Percentiles rank a stretch among this genome's conserved stretches.
These are phyloP conservation scores for Sinotaia quadrata DNA, from an alignment of 2,888 invertebrate genomes.

Conservation along the genomic window DNA sequence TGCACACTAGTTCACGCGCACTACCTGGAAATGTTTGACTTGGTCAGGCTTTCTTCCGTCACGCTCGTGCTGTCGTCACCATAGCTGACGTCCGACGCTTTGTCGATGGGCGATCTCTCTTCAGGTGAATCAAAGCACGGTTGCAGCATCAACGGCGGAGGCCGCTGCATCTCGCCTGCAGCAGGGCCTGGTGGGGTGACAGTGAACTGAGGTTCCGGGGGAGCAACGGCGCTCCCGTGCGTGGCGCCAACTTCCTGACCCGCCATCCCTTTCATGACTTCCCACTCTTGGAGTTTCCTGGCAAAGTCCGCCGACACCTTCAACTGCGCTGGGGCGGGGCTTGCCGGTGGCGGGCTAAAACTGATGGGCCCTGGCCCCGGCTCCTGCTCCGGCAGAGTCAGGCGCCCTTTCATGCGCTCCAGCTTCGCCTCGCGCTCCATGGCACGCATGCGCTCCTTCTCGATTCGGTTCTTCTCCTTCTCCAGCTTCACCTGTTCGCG, in stretches of 20 bases:
- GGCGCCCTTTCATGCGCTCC: slow-evolving; percentile 77
- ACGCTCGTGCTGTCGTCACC: slow-evolving; percentile 49
- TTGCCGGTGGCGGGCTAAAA: slow-evolving; percentile 60
- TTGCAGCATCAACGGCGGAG: slow-evolving; percentile 54
- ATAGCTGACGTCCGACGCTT: slow-evolving; percentile 53
- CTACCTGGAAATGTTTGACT: slow-evolving; percentile 59
- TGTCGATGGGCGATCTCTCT: slow-evolving; percentile 54
- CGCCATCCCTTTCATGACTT: slow-evolving; percentile 69
- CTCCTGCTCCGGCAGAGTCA: slow-evolving; percentile 71
- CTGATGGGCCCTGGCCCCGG: slow-evolving; percentile 2
- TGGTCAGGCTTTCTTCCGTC: slow-evolving; percentile 45
- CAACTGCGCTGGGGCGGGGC: slow-evolving; percentile 40
- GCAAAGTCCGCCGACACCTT: slow-evolving; percentile 90
- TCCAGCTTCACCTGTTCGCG: slow-evolving; percentile 68
- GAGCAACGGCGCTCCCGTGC: background rate
- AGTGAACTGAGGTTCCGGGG: background rate
- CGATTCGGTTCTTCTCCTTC: slow-evolving; percentile 77
- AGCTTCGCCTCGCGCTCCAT: slow-evolving; percentile 79
- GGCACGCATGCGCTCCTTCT: slow-evolving; percentile 78
- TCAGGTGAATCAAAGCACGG: slow-evolving; percentile 60
- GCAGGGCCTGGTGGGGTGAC: slow-evolving; percentile 31
- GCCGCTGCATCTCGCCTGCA: slow-evolving; percentile 38
- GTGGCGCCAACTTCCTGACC: background rate
- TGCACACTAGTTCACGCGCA: background rate
- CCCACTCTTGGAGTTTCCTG: slow-evolving; percentile 90